A percentile compares a stretch with the other conserved stretches of the same genome.
phyloP scores from a whole-genome alignment of 2,113 vertebrate genomes.

The Amphiprion ocellaris region DNA sequence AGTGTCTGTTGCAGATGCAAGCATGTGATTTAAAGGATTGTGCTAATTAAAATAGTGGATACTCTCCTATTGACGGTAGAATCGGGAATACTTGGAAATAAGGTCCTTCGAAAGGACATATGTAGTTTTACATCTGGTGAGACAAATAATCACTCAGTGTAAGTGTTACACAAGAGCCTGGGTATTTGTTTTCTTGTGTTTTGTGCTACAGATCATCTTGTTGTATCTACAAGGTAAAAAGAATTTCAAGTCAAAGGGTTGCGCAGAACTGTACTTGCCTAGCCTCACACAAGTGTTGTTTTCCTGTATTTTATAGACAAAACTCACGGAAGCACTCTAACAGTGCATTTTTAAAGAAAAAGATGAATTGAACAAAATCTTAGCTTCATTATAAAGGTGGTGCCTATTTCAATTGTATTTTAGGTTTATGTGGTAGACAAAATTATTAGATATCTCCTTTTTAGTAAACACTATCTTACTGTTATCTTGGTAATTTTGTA shows the following conservation, averaged over 20 bases:
- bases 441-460: too few relatives aligned
- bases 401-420: too few relatives aligned
- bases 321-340: too few relatives aligned
- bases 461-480: too few relatives aligned
- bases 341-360: too few relatives aligned
- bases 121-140: slow-evolving; percentile 34
- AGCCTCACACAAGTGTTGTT: too few relatives aligned
- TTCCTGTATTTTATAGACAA: too few relatives aligned
- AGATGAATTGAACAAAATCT: too few relatives aligned
- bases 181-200: neutral
- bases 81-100: slow-evolving; percentile 41
- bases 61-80: slow-evolving; percentile 49
- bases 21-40: slow-evolving; percentile 69
- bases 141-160: slow-evolving; percentile 35
- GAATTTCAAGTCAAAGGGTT: too few relatives aligned
- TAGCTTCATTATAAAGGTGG: too few relatives aligned
- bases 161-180: slow-evolving; percentile 7
- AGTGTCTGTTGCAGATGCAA: slow-evolving; percentile 52
- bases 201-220: neutral
- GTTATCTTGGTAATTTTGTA: neutral
- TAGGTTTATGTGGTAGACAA: too few relatives aligned
- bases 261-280: too few relatives aligned
- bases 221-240: neutral
- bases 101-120: slow-evolving; percentile 32
- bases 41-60: slow-evolving; percentile 76